A percentile compares a stretch with the other conserved stretches of the same genome.
Conservation (phyloP, 2,888 invertebrate genomes). For the Lithophane ornitopus region DNA sequence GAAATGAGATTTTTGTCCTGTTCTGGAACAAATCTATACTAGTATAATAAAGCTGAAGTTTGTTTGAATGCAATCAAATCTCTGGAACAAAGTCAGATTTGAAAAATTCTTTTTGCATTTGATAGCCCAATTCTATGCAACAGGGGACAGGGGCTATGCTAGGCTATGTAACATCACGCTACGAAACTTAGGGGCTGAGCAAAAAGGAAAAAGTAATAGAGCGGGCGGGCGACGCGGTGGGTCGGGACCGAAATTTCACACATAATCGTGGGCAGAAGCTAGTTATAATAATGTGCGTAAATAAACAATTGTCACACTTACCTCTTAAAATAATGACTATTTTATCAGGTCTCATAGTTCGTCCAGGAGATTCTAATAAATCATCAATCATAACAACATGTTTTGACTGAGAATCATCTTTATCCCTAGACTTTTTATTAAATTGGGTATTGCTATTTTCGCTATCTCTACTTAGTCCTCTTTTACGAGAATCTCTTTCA, state of each 20-base stretch:
- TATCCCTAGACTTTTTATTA: constrained; percentile 76
- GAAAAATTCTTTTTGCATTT: too few species aligned
- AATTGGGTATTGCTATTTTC: constrained; percentile 70
- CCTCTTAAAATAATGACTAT: constrained; percentile 97
- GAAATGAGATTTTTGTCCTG: not conserved
- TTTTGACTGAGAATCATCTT: constrained; percentile 69
- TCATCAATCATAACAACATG: constrained; percentile 94
- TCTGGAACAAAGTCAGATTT: not conserved
- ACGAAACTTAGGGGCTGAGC: not conserved
- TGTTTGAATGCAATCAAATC: not conserved
- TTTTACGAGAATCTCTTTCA: constrained; percentile 82
- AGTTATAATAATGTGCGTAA: not conserved
- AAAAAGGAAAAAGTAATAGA: not conserved
- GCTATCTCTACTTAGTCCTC: constrained; percentile 80
- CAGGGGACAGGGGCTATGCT: too few species aligned
- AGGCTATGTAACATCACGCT: not conserved
- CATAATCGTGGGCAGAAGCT: not conserved
- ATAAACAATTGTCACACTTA: constrained; percentile 62
- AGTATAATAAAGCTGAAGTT: not conserved
- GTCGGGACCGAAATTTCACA: not conserved
- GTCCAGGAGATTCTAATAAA: constrained; percentile 94
- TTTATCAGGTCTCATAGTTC: constrained; percentile 94
- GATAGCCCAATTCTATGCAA: not conserved
- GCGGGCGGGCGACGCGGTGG: not conserved
- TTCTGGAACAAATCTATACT: not conserved